Percentiles rank a stretch among this genome's conserved stretches.
Conservation (phyloP, 1,140 invertebrate genomes). For the Temnothorax nylanderi region DNA sequence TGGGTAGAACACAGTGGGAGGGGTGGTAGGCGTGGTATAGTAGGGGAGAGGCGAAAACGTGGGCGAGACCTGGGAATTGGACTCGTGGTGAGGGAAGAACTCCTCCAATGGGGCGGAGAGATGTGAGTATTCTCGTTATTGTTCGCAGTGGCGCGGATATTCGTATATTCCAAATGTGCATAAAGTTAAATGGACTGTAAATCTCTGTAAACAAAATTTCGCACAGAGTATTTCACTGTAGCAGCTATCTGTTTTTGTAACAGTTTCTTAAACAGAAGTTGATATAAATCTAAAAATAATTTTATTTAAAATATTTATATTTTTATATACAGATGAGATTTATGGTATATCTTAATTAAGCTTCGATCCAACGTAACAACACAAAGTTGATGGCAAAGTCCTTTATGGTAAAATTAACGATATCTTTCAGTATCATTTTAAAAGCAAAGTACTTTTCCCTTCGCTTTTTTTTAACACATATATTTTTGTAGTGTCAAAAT, state of each 20-base stretch:
- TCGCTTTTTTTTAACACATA: background rate
- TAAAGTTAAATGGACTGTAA: constrained; percentile 4
- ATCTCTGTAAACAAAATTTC: constrained; percentile 33
- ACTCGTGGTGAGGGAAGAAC: constrained; percentile 23
- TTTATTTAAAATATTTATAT: constrained; percentile 7
- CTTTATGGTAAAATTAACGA: background rate
- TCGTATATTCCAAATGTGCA: constrained; percentile 28
- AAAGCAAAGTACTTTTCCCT: background rate
- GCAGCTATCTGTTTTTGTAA: background rate
- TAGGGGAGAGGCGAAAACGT: constrained; percentile 66
- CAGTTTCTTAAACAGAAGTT: background rate
- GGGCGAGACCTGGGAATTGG: constrained; percentile 44
- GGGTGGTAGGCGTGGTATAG: constrained; percentile 42
- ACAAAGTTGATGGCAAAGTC: background rate
- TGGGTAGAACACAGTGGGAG: constrained; percentile 58
- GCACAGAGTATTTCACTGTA: background rate
- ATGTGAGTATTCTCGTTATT: constrained; percentile 26
- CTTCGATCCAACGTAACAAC: background rate
- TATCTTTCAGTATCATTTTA: background rate
- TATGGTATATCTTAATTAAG: background rate
- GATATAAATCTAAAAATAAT: background rate
- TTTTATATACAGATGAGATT: background rate
- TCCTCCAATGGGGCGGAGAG: constrained; percentile 62
- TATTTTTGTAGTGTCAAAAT: background rate
- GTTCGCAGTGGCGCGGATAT: constrained; percentile 67